A percentile compares a stretch with the other conserved stretches of the same genome.
phyloP scores from a whole-genome alignment of 2,888 invertebrate genomes.

The Epiblema foenella region DNA sequence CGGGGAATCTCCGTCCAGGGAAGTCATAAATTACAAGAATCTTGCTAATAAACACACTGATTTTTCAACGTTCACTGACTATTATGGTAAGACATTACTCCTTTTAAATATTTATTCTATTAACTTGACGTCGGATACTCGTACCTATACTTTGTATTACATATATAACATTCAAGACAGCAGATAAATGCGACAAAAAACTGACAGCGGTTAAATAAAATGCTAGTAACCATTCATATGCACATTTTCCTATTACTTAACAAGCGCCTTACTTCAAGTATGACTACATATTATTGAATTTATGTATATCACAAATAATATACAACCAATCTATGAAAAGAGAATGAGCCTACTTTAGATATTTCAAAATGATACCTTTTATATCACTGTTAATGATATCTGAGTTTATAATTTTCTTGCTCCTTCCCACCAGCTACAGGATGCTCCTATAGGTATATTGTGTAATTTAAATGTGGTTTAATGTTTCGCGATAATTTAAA shows the following conservation, averaged over 20 bases:
- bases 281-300: not conserved
- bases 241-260: not conserved
- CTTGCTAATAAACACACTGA: conserved; percentile 51
- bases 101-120: not conserved
- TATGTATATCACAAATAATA: not conserved
- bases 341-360: too few relatives aligned
- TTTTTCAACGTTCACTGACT: conserved; percentile 53
- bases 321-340: too few relatives aligned
- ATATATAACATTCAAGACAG: not conserved
- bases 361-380: too few relatives aligned
- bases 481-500: not conserved
- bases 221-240: not conserved
- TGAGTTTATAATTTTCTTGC: too few relatives aligned
- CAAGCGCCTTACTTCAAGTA: too few relatives aligned
- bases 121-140: not conserved
- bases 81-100: conserved; percentile 55
- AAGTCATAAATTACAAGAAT: conserved; percentile 54
- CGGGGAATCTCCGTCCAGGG: conserved; percentile 51
- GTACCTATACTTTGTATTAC: not conserved
- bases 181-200: not conserved
- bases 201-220: not conserved
- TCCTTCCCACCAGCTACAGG: not conserved
- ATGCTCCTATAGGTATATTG: too few relatives aligned
- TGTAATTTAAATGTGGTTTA: too few relatives aligned
- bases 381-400: too few relatives aligned